A percentile compares a stretch with the other conserved stretches of the same genome.
Conservation (phyloP, 2,888 invertebrate genomes). For the Pterostichus madidus region DNA sequence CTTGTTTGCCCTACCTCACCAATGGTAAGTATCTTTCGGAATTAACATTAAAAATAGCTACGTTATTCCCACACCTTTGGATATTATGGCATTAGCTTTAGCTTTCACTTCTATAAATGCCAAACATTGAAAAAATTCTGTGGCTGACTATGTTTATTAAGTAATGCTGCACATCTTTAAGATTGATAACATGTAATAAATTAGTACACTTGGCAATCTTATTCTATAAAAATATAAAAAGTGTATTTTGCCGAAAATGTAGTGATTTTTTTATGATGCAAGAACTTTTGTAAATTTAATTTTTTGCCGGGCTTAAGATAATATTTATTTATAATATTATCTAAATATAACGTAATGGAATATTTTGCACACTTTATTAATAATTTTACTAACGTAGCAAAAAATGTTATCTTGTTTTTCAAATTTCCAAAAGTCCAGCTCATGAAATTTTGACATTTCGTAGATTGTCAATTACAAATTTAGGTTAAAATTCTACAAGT, state of each 20-base stretch:
- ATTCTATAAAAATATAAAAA: slow-evolving; percentile 9
- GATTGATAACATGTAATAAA: slow-evolving; percentile 1
- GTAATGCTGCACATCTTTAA: slow-evolving; percentile 35
- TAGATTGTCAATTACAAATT: slow-evolving; percentile 24
- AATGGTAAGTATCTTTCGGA: slow-evolving; percentile 41
- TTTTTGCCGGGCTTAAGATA: slow-evolving; percentile 2
- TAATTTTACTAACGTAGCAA: slow-evolving; percentile 44
- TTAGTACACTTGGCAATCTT: background rate
- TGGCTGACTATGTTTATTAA: slow-evolving; percentile 32
- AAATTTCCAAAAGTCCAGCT: slow-evolving; percentile 2
- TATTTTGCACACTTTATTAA: slow-evolving; percentile 7
- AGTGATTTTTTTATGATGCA: background rate
- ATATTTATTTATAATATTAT: slow-evolving; percentile 7
- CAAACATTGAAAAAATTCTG: slow-evolving; percentile 58
- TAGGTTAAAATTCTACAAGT: slow-evolving; percentile 43
- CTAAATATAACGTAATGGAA: slow-evolving; percentile 31
- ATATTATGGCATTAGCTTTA: slow-evolving; percentile 61
- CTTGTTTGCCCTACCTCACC: slow-evolving; percentile 35
- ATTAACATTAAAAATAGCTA: slow-evolving; percentile 59
- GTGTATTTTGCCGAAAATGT: background rate
- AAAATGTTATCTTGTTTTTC: slow-evolving; percentile 38
- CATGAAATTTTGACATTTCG: slow-evolving; percentile 37
- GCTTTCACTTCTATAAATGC: slow-evolving; percentile 66
- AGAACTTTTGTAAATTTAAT: slow-evolving; percentile 20
- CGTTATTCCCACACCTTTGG: slow-evolving; percentile 56